Base-by-base conservation (phyloP, 2,888 invertebrate genomes). In the Torymus texanus region DNA sequence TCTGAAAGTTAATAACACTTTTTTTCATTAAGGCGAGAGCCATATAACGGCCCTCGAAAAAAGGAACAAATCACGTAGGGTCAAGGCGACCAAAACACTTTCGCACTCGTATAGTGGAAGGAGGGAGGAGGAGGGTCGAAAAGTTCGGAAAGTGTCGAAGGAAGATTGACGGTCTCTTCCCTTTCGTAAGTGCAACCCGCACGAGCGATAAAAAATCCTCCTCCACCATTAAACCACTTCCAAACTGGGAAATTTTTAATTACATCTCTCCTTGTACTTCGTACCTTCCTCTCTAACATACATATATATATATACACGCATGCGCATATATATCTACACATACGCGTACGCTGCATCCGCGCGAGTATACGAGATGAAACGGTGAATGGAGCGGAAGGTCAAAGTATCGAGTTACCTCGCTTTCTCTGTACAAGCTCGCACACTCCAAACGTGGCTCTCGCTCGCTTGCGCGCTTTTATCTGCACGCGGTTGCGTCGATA, bases 361-460 rank as follows among this genome's bases (percentile, higher is more conserved):
- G 1, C 8, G 5, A 5, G 8, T 21, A 21, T 21, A 8, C 41
- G 8, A 41, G 41, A 41, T 41, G 68, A 21, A 70, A 70, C 70
- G 70, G 70, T 59, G 59, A 58, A 53, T 24, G 29, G 68, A 68
- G 75, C 53, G 76, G 71, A 65, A 71, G 76, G 70, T 77, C 76
- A 71, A 65, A 71, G 70, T 71, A 65, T 77, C 65, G 71, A 63
- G 70, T 77, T 70, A 58, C 70, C 65, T 29, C 58, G 58, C 53
- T 71, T 61, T 21, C 24, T 55, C n/a, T 53, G 18, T 50, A 59
- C 12, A 29, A 62, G 62, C 62, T 41, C 8, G 29, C 51, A 71
- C 29, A 61, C 41, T 41, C 41, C 41, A n/a, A 24, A 16, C 10
- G 4, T 55, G 24, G 56, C 29, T n/a, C n/a, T n/a, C 2, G 56